A percentile compares a stretch with the other conserved stretches of the same genome.
These are phyloP conservation scores for Trachelus tabidus DNA, from an alignment of 2,888 invertebrate genomes.

Conservation along the genomic window DNA sequence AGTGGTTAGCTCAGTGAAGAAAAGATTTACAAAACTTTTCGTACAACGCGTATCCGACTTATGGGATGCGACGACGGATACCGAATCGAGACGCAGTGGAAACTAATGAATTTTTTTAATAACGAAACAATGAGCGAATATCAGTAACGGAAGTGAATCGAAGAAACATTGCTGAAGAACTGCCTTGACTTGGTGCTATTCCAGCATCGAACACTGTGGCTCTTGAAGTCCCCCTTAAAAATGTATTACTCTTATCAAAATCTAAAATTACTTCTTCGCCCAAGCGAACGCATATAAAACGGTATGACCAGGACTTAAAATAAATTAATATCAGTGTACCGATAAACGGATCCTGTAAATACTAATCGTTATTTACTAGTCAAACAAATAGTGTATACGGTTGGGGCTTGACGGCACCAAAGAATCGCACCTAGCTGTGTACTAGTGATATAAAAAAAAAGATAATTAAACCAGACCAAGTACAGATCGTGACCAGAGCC, in stretches of 20 bases:
- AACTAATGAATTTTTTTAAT: not conserved
- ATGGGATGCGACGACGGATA: not conserved
- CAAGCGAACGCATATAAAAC: not conserved
- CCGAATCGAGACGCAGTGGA: not conserved
- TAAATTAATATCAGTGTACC: not conserved
- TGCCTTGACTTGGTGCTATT: not conserved
- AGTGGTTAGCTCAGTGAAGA: not conserved
- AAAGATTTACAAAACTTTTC: not conserved
- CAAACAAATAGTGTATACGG: not conserved
- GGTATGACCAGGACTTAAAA: not conserved
- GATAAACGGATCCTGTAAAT: not conserved
- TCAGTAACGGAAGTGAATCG: not conserved
- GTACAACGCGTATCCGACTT: not conserved
- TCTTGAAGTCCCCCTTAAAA: not conserved
- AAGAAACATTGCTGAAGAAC: not conserved
- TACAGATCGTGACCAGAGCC: slow-evolving; percentile 10
- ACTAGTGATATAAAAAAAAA: not conserved
- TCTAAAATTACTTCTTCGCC: not conserved
- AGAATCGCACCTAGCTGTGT: not conserved
- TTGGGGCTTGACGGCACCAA: not conserved
- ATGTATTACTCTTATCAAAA: not conserved
- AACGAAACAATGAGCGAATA: not conserved
- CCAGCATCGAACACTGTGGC: not conserved
- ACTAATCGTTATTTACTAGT: not conserved
- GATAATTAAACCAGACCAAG: not conserved